Conservation (phyloP, 2,113 vertebrate genomes). For the Probosciger aterrimus region DNA sequence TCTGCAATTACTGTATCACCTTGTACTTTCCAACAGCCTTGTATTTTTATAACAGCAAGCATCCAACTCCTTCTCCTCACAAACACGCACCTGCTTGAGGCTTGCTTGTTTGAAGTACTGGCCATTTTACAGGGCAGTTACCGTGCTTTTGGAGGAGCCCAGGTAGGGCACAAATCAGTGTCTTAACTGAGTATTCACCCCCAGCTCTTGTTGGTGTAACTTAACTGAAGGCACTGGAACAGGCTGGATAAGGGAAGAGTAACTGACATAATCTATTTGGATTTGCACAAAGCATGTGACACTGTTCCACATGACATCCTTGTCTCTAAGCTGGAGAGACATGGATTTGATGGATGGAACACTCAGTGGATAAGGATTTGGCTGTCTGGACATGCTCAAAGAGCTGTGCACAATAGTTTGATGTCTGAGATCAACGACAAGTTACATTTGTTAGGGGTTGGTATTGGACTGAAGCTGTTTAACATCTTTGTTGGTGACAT, state of each 20-base stretch:
- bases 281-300: background rate
- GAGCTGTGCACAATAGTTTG: background rate
- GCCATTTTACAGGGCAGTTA: background rate
- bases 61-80: background rate
- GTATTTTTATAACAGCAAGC: background rate
- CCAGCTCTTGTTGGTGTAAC: background rate
- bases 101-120: background rate
- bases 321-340: background rate
- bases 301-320: background rate
- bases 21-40: background rate
- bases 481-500: background rate
- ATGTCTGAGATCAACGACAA: background rate
- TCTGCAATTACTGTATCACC: background rate
- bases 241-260: background rate
- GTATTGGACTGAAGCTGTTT: background rate
- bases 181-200: background rate
- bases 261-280: background rate
- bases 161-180: background rate
- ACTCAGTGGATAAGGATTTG: background rate
- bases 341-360: background rate
- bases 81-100: background rate
- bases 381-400: background rate
- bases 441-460: background rate
- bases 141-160: background rate
- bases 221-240: background rate